Evolutionary conservation across 1,140 invertebrate species (phyloP), one percentile per base, ranked within the genome.

Genomic region (Achatina immaculata): DNA sequence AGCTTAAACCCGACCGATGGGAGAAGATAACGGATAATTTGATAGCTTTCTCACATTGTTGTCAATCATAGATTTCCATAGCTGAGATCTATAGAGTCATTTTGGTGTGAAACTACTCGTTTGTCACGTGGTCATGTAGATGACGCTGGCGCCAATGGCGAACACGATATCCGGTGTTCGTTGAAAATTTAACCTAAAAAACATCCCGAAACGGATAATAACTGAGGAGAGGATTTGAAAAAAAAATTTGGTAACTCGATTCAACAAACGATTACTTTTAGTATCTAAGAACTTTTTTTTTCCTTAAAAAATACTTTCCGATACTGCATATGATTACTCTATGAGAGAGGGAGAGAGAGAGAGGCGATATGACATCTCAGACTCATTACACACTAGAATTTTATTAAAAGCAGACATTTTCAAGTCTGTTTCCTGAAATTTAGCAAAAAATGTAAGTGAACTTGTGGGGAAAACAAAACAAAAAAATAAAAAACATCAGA

Each of bases 1-100:
- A 62, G 58, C 58, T 62, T 62, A 62, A 62, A 4, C 28, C n/a
- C 9, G n/a, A 9, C 58, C n/a, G 58, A 62, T 62, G 28, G 6
- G 58, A 62, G n/a, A 62, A 31, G 58, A 62, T 62, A 62, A 62
- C 58, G n/a, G 58, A 62, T 62, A 62, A 62, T 62, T 62, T 62
- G 58, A 62, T 62, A 62, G 58, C 58, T 34, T 31, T 62, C 31
- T 28, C 58, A 31, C 58, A 62, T 62, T 62, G 58, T 62, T 62
- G 58, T 62, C 58, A 62, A 62, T 62, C 58, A 31, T 34, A 4
- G 28, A 1, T 19, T 9, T 31, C 28, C 28, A 34, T 2, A 16
- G n/a, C 28, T 4, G 58, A 28, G 58, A 62, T 62, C 58, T 62
- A 34, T 62, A 16, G 51, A 62, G 58, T n/a, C 58, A 62, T 62